phyloP scores from a whole-genome alignment of 2,888 invertebrate genomes.

The Flexamia atlantica region DNA sequence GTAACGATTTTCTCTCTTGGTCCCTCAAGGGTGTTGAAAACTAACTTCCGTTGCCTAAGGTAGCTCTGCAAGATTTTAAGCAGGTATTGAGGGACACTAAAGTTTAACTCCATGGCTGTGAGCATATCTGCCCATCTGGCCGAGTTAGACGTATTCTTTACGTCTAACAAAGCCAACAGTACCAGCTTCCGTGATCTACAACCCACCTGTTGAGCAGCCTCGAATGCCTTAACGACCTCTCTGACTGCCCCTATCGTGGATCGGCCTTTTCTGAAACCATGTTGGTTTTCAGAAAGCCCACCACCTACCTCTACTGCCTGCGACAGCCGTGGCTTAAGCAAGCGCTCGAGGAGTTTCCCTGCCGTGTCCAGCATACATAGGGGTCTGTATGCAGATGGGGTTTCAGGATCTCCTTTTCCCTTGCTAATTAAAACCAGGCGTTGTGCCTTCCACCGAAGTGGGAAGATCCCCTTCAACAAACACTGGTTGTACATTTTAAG shows the following conservation, averaged over 20 bases:
- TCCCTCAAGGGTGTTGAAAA: slow-evolving; percentile 59
- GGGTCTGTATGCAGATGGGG: too few relatives aligned
- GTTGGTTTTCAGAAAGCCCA: slow-evolving; percentile 27
- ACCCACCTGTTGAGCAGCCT: neutral
- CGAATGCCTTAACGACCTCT: neutral
- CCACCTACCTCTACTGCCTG: neutral
- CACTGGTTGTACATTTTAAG: slow-evolving; percentile 45
- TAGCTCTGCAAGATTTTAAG: neutral
- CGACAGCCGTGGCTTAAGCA: slow-evolving; percentile 5
- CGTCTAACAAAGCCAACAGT: neutral
- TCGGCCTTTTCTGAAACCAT: too few relatives aligned
- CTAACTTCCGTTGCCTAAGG: too few relatives aligned
- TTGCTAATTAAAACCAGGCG: slow-evolving; percentile 56
- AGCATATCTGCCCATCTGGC: slow-evolving; percentile 19
- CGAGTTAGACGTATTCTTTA: slow-evolving; percentile 12
- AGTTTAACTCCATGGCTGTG: slow-evolving; percentile 49
- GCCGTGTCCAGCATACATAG: too few relatives aligned
- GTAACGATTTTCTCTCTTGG: slow-evolving; percentile 59
- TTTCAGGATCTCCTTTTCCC: slow-evolving; percentile 61
- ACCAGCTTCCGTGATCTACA: neutral
- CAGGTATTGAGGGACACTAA: too few relatives aligned
- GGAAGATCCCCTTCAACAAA: slow-evolving; percentile 57
- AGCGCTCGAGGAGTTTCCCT: neutral
- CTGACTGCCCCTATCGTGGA: slow-evolving; percentile 53
- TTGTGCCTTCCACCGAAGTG: slow-evolving; percentile 56